Conservation (phyloP, 1,140 invertebrate genomes). For the Drosophila nannoptera region DNA sequence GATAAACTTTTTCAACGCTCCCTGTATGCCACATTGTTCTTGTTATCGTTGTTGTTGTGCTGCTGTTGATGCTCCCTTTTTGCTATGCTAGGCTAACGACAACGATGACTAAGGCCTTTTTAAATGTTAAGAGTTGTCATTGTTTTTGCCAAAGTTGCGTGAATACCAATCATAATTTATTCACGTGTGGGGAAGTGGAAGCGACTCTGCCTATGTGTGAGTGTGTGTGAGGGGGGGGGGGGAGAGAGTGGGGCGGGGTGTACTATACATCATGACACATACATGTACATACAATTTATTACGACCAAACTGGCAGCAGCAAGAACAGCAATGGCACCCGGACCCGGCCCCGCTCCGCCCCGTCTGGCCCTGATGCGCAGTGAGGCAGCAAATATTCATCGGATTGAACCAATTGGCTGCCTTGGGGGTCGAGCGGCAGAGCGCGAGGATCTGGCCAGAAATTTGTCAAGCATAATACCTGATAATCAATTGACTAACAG, state of each 20-base stretch:
- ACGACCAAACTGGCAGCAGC: neutral
- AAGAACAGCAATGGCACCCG: no score
- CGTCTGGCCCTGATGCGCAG: neutral
- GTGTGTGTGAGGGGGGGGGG: neutral
- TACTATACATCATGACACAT: conserved; percentile 19
- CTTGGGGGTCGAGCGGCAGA: conserved; percentile 6
- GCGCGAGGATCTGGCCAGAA: conserved; percentile 6
- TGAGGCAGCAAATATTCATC: conserved; percentile 35
- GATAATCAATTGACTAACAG: conserved; percentile 72
- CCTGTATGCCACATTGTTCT: conserved; percentile 10
- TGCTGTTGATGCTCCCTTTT: conserved; percentile 11
- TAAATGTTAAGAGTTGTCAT: conserved; percentile 73
- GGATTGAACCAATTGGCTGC: conserved; percentile 26
- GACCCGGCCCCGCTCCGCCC: neutral
- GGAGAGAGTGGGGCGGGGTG: neutral
- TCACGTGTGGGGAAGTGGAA: conserved; percentile 21
- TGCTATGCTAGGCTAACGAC: conserved; percentile 38
- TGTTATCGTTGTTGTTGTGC: conserved; percentile 11
- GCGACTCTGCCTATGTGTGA: neutral
- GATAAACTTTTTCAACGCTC: conserved; percentile 60
- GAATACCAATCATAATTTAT: conserved; percentile 65
- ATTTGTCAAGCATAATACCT: conserved; percentile 63
- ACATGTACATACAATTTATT: conserved; percentile 19
- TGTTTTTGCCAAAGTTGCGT: conserved; percentile 67
- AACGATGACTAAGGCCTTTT: conserved; percentile 72